These are phyloP conservation scores for Beris chalybata DNA, from an alignment of 2,888 invertebrate genomes.

Conservation along the genomic window DNA sequence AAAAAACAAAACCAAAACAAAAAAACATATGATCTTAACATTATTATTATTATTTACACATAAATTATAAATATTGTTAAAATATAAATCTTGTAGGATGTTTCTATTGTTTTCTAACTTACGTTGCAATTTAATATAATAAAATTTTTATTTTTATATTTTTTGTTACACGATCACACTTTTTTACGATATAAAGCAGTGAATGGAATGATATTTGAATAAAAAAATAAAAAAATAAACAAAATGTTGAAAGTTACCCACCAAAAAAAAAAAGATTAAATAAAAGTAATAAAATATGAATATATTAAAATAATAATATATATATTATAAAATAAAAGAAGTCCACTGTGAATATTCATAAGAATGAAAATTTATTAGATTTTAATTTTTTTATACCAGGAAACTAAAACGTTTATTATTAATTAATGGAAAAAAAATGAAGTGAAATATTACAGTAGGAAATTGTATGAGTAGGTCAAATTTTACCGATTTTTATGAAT, in stretches of 20 bases:
- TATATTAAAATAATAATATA: conserved; percentile 20
- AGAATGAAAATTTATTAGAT: conserved; percentile 35
- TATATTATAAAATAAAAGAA: conserved; percentile 13
- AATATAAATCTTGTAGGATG: conserved; percentile 14
- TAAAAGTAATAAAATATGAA: conserved; percentile 33
- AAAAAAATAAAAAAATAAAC: conserved; percentile 36
- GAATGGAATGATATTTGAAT: conserved; percentile 40
- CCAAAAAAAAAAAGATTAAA: conserved; percentile 41
- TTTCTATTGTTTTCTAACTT: conserved; percentile 14
- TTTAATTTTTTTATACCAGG: conserved; percentile 41
- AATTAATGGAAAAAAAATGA: conserved; percentile 30
- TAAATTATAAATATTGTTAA: conserved; percentile 27
- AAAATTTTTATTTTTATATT: background rate
- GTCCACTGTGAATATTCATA: conserved; percentile 36
- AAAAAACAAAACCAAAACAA: conserved; percentile 30
- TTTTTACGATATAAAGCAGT: conserved; percentile 35
- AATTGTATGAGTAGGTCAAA: conserved; percentile 12
- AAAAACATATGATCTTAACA: conserved; percentile 23
- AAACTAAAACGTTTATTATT: background rate
- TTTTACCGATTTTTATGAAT: conserved; percentile 26
- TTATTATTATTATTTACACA: conserved; percentile 14
- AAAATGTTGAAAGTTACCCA: conserved; percentile 43
- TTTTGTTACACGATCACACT: background rate
- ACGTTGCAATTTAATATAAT: background rate
- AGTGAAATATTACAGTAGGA: conserved; percentile 18